Evolutionary conservation across 2,113 vertebrate species (phyloP).

Genomic region (Desmodus rotundus): DNA sequence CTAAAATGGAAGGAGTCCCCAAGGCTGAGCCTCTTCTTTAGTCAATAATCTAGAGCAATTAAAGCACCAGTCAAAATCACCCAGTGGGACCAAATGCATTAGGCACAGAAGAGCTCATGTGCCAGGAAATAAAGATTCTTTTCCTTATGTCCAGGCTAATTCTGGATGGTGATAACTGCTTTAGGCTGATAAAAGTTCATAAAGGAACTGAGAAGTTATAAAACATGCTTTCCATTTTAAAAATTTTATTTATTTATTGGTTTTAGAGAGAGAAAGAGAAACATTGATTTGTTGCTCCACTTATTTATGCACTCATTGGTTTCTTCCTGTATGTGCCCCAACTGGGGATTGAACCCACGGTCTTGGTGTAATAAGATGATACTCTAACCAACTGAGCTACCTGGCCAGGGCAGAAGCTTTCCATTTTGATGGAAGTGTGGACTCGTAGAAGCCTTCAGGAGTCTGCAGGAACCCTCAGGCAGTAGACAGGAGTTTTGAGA

Average conservation of each 20-base stretch:
- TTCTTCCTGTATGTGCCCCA: no score
- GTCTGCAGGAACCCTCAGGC: not conserved
- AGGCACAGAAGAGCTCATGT: not conserved
- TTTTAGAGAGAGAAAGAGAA: no score
- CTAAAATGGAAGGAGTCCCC: not conserved
- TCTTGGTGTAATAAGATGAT: no score
- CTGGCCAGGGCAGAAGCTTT: not conserved
- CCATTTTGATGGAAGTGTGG: not conserved
- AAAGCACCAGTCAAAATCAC: not conserved
- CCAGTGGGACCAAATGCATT: not conserved
- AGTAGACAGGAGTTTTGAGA: not conserved
- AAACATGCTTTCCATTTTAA: not conserved
- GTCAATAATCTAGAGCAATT: not conserved
- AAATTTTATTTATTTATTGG: no score
- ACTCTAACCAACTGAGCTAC: no score
- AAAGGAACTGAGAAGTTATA: not conserved
- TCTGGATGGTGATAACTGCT: not conserved
- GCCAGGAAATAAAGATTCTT: not conserved
- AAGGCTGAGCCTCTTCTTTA: not conserved
- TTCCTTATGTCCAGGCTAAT: not conserved
- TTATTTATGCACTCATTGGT: no score
- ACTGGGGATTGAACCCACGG: no score
- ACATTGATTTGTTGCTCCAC: no score
- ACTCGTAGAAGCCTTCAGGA: not conserved
- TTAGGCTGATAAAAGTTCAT: not conserved